Conservation (phyloP, 2,888 invertebrate genomes). For the Macaria liturata region DNA sequence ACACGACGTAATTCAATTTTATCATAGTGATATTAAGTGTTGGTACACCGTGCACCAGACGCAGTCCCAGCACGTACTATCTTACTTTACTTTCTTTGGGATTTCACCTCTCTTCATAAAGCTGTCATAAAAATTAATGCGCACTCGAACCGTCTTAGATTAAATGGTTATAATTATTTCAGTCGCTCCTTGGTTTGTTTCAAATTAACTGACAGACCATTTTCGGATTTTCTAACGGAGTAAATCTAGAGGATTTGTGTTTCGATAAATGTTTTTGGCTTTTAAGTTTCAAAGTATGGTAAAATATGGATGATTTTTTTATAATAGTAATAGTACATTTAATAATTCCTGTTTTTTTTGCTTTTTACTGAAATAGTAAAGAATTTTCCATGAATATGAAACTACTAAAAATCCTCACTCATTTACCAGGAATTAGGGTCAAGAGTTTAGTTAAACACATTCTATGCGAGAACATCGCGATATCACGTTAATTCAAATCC, state of each 20-base stretch:
- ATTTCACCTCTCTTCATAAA: conserved; percentile 33
- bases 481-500: conserved; percentile 14
- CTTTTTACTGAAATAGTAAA: too few species aligned
- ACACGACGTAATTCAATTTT: conserved; percentile 59
- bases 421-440: not conserved
- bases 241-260: too few species aligned
- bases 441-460: not conserved
- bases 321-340: too few species aligned
- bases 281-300: too few species aligned
- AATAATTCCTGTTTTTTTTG: too few species aligned
- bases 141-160: conserved; percentile 5
- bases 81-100: conserved; percentile 39
- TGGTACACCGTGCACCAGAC: conserved; percentile 47
- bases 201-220: too few species aligned
- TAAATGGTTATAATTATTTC: conserved; percentile 11
- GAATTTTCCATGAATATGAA: too few species aligned
- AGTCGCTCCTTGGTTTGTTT: not conserved
- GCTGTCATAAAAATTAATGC: conserved; percentile 19
- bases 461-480: conserved; percentile 1
- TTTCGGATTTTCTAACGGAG: too few species aligned
- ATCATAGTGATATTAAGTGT: conserved; percentile 68
- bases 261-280: too few species aligned
- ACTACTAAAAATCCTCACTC: too few species aligned
- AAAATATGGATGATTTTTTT: too few species aligned
- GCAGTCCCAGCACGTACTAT: conserved; percentile 45